Conservation (phyloP, 2,113 vertebrate genomes). For the Pseudolaguvia tuberculata region DNA sequence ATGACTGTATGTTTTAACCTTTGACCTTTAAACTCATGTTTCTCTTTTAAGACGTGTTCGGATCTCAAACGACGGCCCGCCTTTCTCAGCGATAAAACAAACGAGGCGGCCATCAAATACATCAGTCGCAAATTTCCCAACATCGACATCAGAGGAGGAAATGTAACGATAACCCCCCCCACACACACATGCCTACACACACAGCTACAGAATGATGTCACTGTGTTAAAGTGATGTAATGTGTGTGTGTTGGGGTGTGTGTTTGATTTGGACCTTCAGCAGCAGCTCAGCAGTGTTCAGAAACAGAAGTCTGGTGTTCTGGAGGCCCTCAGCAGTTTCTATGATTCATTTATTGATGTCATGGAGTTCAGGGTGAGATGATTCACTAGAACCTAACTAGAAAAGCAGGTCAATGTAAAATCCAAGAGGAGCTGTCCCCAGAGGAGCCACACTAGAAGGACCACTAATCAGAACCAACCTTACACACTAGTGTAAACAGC, state of each 20-base stretch:
- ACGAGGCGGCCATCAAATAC: constrained; percentile 84
- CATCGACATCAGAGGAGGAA: constrained; percentile 79
- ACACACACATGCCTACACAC: background rate
- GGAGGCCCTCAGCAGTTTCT: constrained; percentile 68
- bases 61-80: constrained; percentile 74
- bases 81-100: constrained; percentile 76
- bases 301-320: constrained; percentile 80
- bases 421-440: too few species aligned
- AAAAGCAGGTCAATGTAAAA: too few species aligned
- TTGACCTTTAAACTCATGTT: background rate
- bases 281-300: constrained; percentile 79
- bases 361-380: constrained; percentile 86
- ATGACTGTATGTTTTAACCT: background rate
- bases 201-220: background rate
- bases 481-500: too few species aligned
- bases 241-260: background rate
- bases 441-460: too few species aligned
- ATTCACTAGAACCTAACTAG: background rate
- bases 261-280: constrained; percentile 59
- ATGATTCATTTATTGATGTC: constrained; percentile 88
- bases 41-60: constrained; percentile 70
- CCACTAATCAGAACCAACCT: too few species aligned
- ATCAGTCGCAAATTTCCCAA: constrained; percentile 91
- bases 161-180: constrained; percentile 64
- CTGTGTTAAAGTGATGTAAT: background rate